Conservation (phyloP, 2,113 vertebrate species). For the Saguinus midas region DNA sequence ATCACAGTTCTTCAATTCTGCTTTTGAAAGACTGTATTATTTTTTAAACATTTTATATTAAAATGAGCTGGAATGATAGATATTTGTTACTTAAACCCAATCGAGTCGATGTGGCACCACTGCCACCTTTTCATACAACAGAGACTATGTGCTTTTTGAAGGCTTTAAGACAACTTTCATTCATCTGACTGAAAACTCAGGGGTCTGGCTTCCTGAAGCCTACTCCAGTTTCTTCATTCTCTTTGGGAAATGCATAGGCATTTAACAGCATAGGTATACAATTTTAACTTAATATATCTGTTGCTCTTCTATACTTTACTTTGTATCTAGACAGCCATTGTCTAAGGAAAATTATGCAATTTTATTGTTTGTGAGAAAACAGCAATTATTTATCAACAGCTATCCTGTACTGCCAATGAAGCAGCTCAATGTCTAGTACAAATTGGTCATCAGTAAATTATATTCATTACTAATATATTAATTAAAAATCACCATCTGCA, state of each 20-base stretch:
- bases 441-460: not conserved
- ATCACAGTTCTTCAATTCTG: slow-evolving; percentile 30
- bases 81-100: not conserved
- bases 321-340: not conserved
- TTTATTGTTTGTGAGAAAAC: not conserved
- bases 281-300: not conserved
- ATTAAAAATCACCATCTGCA: not conserved
- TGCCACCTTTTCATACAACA: not conserved
- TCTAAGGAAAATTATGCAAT: not conserved
- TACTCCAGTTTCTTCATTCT: not conserved
- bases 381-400: not conserved
- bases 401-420: not conserved
- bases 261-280: not conserved
- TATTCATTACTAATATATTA: not conserved
- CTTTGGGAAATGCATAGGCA: not conserved
- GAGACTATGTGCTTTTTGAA: not conserved
- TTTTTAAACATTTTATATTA: not conserved
- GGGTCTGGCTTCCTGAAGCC: not conserved
- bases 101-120: not conserved
- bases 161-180: not conserved
- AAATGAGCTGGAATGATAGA: not conserved
- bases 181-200: not conserved
- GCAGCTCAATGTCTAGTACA: not conserved
- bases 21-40: not conserved
- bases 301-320: not conserved